Evolutionary conservation across 2,888 invertebrate genomes (phyloP), one percentile per base, ranked within the genome.

Genomic region (Anagyrus pseudococci): DNA sequence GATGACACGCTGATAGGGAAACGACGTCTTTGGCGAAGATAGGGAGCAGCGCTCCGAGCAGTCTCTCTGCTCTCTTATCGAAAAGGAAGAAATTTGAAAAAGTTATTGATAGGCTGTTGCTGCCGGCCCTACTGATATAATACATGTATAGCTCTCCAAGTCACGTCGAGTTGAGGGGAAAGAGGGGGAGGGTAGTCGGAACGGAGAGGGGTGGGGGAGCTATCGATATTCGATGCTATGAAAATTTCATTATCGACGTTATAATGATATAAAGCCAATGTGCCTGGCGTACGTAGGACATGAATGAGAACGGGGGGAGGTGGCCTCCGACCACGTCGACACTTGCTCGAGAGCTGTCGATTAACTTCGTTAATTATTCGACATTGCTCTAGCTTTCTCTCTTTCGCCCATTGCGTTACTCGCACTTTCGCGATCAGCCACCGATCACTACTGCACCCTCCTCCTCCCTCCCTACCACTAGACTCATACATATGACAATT

Each of bases 331-430:
- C 59, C 70, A 71, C 70, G 72, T 70, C 73, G 72, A 72, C 73
- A 74, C 71, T 74, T 76, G 74, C 72, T 29, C 73, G 7, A 13
- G 71, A 71, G 70, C 72, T 75, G 74, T 76, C 77, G 76, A 78
- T 77, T 77, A 76, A 77, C 73, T 74, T 76, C 72, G 73, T 78
- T 76, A 75, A 75, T 76, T 74, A 78, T 75, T 74, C 72, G 71
- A 71, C 73, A 70, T n/a, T n/a, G 73, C 72, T 72, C 68, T 67
- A 68, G 68, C 66, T 52, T 61, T 63, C 54, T 10, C 29, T 3
- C 19, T 20, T 37, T n/a, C 33, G 20, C 57, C 17, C 41, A 29
- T 17, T 53, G n/a, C n/a, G n/a, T n/a, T n/a, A n/a, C n/a, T n/a
- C n/a, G n/a, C n/a, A n/a, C n/a, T n/a, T n/a, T n/a, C n/a, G n/a